Evolutionary conservation across 2,797 vertebrate species (phyloP).

Genomic region (Phrynocephalus vlangalii): DNA sequence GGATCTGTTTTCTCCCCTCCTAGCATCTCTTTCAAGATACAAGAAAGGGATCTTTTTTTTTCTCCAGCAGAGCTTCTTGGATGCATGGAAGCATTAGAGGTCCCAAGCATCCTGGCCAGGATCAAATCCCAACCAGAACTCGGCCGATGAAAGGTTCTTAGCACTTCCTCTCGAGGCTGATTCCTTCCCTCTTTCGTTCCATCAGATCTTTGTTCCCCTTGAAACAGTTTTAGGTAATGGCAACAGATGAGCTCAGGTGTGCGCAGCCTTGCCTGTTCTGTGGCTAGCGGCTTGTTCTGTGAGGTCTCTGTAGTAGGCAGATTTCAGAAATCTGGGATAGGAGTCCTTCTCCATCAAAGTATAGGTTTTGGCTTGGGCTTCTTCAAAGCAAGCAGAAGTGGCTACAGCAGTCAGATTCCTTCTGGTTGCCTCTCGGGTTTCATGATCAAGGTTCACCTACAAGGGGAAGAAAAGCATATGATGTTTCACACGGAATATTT

Average conservation of each 20-base stretch:
- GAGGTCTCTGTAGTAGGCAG: slow-evolving; percentile 78
- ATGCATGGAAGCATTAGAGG: not conserved
- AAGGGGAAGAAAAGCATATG: not conserved
- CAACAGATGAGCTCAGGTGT: slow-evolving; percentile 63
- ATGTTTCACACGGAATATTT: not conserved
- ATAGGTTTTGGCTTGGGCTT: slow-evolving; percentile 79
- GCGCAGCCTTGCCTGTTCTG: slow-evolving; percentile 57
- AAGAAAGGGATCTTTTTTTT: not conserved
- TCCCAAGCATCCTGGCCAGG: slow-evolving; percentile 21
- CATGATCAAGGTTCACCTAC: slow-evolving; percentile 83
- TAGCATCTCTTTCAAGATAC: not conserved
- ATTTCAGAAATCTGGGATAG: slow-evolving; percentile 82
- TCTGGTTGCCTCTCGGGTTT: slow-evolving; percentile 80
- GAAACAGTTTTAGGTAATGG: accelerated
- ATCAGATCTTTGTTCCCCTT: slow-evolving; percentile 17
- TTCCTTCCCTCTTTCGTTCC: slow-evolving; percentile 36
- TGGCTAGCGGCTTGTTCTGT: slow-evolving; percentile 63
- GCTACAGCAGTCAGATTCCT: slow-evolving; percentile 68
- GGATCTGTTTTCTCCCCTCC: accelerated
- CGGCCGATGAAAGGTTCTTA: accelerated
- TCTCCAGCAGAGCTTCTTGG: not conserved
- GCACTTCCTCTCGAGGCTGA: slow-evolving; percentile 17
- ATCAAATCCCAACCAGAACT: not conserved
- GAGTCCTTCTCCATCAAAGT: slow-evolving; percentile 85
- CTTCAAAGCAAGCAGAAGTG: slow-evolving; percentile 75